A percentile compares a stretch with the other conserved stretches of the same genome.
Conservation (phyloP, 2,797 vertebrate species). For the Periparus ater region DNA sequence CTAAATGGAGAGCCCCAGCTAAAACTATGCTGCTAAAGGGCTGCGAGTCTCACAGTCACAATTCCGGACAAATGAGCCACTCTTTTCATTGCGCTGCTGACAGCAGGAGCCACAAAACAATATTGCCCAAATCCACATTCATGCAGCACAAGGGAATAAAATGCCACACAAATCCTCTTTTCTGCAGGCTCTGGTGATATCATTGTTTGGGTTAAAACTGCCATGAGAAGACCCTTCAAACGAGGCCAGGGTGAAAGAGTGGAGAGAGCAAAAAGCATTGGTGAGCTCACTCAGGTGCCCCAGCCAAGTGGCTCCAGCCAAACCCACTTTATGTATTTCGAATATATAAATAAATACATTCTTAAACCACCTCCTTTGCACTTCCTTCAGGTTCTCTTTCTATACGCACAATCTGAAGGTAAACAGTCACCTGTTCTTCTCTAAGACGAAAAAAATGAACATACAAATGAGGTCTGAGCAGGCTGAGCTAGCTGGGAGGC, state of each 20-base stretch:
- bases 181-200: slow-evolving; percentile 53
- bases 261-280: slow-evolving; percentile 13
- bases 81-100: slow-evolving; percentile 47
- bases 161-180: slow-evolving; percentile 68
- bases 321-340: background rate
- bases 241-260: background rate
- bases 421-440: background rate
- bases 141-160: slow-evolving; percentile 48
- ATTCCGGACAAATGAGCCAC: slow-evolving; percentile 37
- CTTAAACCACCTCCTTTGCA: background rate
- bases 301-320: background rate
- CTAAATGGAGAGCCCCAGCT: background rate
- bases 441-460: background rate
- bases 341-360: background rate
- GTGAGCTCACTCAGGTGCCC: slow-evolving; percentile 7
- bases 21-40: background rate
- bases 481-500: background rate
- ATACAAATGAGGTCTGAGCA: background rate
- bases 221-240: slow-evolving; percentile 32
- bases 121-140: slow-evolving; percentile 52
- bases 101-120: slow-evolving; percentile 42
- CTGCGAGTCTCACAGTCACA: background rate
- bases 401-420: background rate
- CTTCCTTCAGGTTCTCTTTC: background rate
- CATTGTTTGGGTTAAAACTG: slow-evolving; percentile 59